phyloP scores from a whole-genome alignment of 2,797 vertebrate genomes.

The Chaetodon trifasciatus region DNA sequence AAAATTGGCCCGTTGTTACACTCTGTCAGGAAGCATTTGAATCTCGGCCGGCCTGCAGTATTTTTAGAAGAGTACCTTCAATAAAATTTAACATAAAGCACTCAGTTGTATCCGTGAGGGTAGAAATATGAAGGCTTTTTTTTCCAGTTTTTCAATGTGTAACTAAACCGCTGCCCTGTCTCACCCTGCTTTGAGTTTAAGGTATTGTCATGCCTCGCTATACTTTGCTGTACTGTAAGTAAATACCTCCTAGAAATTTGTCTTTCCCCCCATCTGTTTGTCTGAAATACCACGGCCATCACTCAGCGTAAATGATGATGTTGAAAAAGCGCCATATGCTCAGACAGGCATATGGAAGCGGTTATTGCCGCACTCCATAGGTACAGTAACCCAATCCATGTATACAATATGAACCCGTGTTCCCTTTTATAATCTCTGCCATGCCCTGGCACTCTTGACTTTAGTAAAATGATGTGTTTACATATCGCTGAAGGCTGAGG shows the following conservation, averaged over 20 bases:
- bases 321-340: conserved; percentile 66
- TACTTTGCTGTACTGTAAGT: conserved; percentile 65
- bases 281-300: conserved; percentile 70
- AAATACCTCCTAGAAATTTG: conserved; percentile 75
- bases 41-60: conserved; percentile 14
- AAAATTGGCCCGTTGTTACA: conserved; percentile 25
- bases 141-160: conserved; percentile 9
- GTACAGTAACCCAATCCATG: conserved; percentile 81
- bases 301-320: conserved; percentile 76
- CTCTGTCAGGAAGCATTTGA: conserved; percentile 25
- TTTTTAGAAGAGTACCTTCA: conserved; percentile 19
- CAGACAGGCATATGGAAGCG: conserved; percentile 77
- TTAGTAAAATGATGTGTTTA: conserved; percentile 79
- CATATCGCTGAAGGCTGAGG: conserved; percentile 68
- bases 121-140: neutral
- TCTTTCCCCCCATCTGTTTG: conserved; percentile 66
- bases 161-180: conserved; percentile 17
- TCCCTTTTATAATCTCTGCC: conserved; percentile 71
- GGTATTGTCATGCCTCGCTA: conserved; percentile 51
- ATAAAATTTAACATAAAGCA: neutral
- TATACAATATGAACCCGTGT: conserved; percentile 72
- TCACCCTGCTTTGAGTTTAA: conserved; percentile 3
- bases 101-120: neutral
- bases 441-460: conserved; percentile 64
- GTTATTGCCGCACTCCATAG: conserved; percentile 75